Percentiles rank a stretch among this genome's conserved stretches.
phyloP scores from a whole-genome alignment of 2,113 vertebrate species.

The Willisornis vidua region DNA sequence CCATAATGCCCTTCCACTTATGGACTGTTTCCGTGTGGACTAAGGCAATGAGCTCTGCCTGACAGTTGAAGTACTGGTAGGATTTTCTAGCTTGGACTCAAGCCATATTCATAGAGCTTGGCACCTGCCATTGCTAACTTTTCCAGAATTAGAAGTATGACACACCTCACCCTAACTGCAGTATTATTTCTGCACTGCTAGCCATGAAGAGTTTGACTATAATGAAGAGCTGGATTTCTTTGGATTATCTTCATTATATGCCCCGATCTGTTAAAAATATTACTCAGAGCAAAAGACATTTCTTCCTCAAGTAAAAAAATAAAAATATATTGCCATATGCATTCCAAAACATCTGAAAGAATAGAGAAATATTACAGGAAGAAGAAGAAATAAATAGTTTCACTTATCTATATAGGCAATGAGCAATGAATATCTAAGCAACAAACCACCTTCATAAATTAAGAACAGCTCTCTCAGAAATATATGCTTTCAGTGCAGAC shows the following conservation, averaged over 20 bases:
- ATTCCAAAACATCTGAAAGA: not conserved
- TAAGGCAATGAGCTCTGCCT: not conserved
- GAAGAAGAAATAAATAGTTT: not conserved
- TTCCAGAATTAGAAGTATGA: not conserved
- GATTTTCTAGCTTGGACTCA: not conserved
- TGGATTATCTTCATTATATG: not conserved
- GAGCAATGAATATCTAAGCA: not conserved
- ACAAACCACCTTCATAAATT: not conserved
- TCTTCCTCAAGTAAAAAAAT: not conserved
- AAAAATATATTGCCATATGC: not conserved
- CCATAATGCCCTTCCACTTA: not conserved
- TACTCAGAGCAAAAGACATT: not conserved
- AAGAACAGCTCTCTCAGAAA: not conserved
- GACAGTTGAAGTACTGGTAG: not conserved
- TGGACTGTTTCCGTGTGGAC: fast-evolving
- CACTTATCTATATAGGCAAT: not conserved
- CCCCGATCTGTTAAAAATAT: not conserved
- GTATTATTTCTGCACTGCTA: not conserved
- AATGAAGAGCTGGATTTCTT: not conserved
- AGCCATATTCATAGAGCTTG: fast-evolving
- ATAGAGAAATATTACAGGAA: not conserved
- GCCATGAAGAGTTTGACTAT: not conserved
- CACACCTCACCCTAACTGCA: not conserved
- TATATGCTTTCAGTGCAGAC: not conserved
- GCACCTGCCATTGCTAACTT: not conserved